Evolutionary conservation across 2,888 invertebrate species (phyloP).

Genomic region (Glomeris marginata): DNA sequence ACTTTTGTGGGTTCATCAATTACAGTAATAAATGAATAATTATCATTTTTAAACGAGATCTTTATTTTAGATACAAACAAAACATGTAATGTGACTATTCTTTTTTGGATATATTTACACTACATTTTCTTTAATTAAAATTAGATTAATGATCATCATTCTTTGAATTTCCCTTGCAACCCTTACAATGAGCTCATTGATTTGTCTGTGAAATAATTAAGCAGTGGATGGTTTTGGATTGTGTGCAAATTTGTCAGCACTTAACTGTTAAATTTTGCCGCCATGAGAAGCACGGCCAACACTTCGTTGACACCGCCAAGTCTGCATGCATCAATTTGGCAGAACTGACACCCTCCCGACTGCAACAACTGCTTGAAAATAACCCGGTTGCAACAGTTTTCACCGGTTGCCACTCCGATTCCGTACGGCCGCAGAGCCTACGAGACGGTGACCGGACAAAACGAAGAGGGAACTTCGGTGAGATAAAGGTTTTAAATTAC

Average conservation of each 20-base stretch:
- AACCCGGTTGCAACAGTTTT: conserved; percentile 80
- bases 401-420: conserved; percentile 79
- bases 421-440: conserved; percentile 46
- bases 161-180: no score
- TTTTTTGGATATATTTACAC: neutral
- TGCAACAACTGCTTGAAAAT: conserved; percentile 84
- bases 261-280: conserved; percentile 59
- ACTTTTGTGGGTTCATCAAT: no score
- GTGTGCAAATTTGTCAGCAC: no score
- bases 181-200: no score
- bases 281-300: conserved; percentile 74
- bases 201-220: no score
- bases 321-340: conserved; percentile 79
- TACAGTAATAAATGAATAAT: no score
- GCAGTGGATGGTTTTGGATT: no score
- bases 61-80: no score
- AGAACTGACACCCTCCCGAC: conserved; percentile 62
- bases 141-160: no score
- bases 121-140: neutral
- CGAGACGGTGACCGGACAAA: no score
- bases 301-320: conserved; percentile 81
- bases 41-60: no score
- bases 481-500: neutral
- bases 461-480: neutral
- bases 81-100: neutral